phyloP scores from a whole-genome alignment of 2,888 invertebrate genomes.

The Drosophila paranaensis region DNA sequence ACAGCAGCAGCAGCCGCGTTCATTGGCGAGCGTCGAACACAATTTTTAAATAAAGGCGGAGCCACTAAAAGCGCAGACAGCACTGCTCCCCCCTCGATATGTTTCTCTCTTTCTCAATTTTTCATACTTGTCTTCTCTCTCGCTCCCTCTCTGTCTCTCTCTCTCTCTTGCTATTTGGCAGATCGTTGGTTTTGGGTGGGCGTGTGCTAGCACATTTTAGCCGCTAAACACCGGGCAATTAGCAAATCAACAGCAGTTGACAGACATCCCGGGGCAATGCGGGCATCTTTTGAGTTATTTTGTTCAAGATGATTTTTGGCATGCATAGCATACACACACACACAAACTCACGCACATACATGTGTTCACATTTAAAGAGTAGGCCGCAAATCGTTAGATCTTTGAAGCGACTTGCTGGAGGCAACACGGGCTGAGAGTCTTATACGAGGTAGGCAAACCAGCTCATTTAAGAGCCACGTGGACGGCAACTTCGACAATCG shows the following conservation, averaged over 20 bases:
- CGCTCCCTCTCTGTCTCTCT: neutral
- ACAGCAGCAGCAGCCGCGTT: slow-evolving; percentile 26
- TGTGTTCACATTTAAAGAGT: slow-evolving; percentile 1
- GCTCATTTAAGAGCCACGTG: slow-evolving; percentile 32
- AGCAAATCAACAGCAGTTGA: slow-evolving; percentile 71
- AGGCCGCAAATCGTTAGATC: slow-evolving; percentile 38
- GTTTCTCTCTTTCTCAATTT: slow-evolving; percentile 1
- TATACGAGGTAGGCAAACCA: slow-evolving; percentile 34
- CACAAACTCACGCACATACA: too few species aligned
- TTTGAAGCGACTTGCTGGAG: slow-evolving; percentile 9
- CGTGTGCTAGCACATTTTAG: slow-evolving; percentile 42
- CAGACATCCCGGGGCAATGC: slow-evolving; percentile 44
- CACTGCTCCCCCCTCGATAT: neutral
- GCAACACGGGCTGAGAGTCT: slow-evolving; percentile 15
- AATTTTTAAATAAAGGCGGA: slow-evolving; percentile 64
- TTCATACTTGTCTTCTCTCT: slow-evolving; percentile 9
- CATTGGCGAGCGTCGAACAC: slow-evolving; percentile 60
- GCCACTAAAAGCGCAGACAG: slow-evolving; percentile 36
- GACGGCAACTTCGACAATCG: slow-evolving; percentile 24
- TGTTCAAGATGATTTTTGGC: slow-evolving; percentile 34
- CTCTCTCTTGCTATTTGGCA: slow-evolving; percentile 10
- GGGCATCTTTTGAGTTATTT: slow-evolving; percentile 36
- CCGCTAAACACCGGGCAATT: slow-evolving; percentile 69
- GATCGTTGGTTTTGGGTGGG: slow-evolving; percentile 51
- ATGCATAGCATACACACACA: neutral